These are phyloP conservation scores for Nothura maculosa DNA, from an alignment of 2,797 vertebrate genomes.

Conservation along the genomic window DNA sequence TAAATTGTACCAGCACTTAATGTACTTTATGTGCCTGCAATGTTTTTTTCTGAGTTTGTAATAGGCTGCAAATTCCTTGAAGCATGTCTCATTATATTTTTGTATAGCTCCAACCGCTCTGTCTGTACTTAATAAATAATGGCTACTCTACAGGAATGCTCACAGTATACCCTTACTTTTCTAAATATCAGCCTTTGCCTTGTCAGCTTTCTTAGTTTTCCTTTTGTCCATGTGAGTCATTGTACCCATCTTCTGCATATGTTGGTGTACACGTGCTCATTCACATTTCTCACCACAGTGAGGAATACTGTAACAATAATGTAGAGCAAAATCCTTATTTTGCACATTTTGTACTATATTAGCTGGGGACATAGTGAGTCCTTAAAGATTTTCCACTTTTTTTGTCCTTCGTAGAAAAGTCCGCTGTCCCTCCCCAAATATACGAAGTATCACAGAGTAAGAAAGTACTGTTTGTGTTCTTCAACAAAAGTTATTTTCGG, in stretches of 20 bases:
- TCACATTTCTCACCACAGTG: background rate
- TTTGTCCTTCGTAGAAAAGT: background rate
- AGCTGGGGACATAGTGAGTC: background rate
- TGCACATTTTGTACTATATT: background rate
- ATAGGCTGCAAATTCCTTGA: constrained; percentile 69
- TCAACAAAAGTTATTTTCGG: constrained; percentile 30
- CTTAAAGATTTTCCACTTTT: background rate
- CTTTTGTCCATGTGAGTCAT: constrained; percentile 2
- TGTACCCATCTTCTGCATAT: background rate
- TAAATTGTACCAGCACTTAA: constrained; percentile 71
- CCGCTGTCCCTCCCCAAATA: background rate
- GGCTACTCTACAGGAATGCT: constrained; percentile 15
- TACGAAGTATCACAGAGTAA: background rate
- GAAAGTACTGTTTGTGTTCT: background rate
- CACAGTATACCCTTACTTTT: background rate
- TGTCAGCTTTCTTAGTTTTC: constrained; percentile 32
- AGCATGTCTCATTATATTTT: constrained; percentile 72
- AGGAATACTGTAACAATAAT: background rate
- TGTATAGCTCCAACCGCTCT: constrained; percentile 47
- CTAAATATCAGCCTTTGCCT: constrained; percentile 5
- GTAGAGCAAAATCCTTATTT: background rate
- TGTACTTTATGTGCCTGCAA: constrained; percentile 65
- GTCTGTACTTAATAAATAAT: constrained; percentile 64
- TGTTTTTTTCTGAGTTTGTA: constrained; percentile 60
- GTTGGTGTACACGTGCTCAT: background rate